These are phyloP conservation scores for Morpho deidamia DNA, from an alignment of 2,888 invertebrate species.

Conservation along the genomic window DNA sequence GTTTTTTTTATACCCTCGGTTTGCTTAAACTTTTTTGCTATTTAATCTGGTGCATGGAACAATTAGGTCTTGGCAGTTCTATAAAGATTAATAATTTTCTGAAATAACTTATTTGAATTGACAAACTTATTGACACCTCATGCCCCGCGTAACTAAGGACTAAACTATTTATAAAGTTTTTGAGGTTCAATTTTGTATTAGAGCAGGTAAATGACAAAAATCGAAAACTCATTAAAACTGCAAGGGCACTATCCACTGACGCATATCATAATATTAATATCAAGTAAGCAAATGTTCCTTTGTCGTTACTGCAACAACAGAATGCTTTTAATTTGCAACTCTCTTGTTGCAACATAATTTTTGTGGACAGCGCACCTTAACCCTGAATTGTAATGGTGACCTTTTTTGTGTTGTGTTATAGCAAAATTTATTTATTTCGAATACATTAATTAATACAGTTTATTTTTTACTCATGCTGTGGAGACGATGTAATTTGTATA, in stretches of 20 bases:
- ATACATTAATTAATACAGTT: slow-evolving; percentile 17
- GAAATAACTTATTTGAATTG: too few species aligned
- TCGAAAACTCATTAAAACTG: neutral
- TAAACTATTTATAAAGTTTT: too few species aligned
- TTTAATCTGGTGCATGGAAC: too few species aligned
- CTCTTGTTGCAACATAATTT: neutral
- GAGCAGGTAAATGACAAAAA: slow-evolving; percentile 1
- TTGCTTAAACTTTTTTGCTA: too few species aligned
- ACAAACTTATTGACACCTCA: too few species aligned
- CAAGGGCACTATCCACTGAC: slow-evolving; percentile 9
- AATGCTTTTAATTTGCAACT: neutral
- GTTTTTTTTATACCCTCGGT: too few species aligned
- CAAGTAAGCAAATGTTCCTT: neutral
- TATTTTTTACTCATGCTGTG: slow-evolving; percentile 30
- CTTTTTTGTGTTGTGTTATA: slow-evolving; percentile 59
- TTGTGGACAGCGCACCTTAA: slow-evolving; percentile 25
- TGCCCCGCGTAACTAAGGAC: too few species aligned
- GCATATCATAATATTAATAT: neutral
- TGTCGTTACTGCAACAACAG: neutral
- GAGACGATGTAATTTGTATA: slow-evolving; percentile 31
- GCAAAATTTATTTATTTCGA: slow-evolving; percentile 54
- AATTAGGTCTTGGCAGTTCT: too few species aligned
- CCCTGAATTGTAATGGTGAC: slow-evolving; percentile 58
- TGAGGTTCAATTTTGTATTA: too few species aligned
- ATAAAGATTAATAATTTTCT: too few species aligned